Base-by-base conservation (phyloP, 2,797 vertebrate genomes). In the Myotis daubentonii region DNA sequence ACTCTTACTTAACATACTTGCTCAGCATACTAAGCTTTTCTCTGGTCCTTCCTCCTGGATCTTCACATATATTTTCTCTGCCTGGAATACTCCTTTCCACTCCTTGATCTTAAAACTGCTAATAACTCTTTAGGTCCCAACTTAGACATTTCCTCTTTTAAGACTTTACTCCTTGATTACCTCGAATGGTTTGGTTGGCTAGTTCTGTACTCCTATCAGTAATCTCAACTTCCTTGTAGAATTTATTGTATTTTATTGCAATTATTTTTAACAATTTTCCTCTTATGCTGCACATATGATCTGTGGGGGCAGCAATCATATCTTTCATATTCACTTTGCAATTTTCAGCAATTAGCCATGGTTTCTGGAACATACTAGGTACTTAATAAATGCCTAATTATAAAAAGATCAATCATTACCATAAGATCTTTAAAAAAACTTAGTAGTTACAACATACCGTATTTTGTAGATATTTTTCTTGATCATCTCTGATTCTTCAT, bases 381-480 rank as follows among this genome's bases (percentile, higher is more conserved):
- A 60, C 19, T 86, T 68, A 68, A 41, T 62, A 60, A 66, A 55
- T 75, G 22, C 23, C 49, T 84, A 2, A 25, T 89, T 57, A n/a
- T 84, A 74, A 76, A 82, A 15, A 84, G 10, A 17, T 76, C 87
- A 41, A 44, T 84, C 83, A n/a, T 80, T 78, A 84, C 68, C 23
- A n/a, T 82, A 17, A 66, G 28, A 19, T 89, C 30, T 84, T 81
- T 80, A 76, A 78, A 78, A 91, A 91, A 80, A 79, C 33, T 28
- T 51, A 66, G 6, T 38, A 57, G 8, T 70, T 79, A 68, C 8
- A 70, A 25, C 10, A 78, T 36, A 44, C 15, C 53, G 3, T 25
- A 92, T 87, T 93, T 89, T 55, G 57, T 38, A 68, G 28, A 60
- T 92, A 36, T 38, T 85, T 87, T 76, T 89, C n/a, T 79, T 84